Conservation (phyloP, 1,140 invertebrate species). For the Scaptomyza graminum region DNA sequence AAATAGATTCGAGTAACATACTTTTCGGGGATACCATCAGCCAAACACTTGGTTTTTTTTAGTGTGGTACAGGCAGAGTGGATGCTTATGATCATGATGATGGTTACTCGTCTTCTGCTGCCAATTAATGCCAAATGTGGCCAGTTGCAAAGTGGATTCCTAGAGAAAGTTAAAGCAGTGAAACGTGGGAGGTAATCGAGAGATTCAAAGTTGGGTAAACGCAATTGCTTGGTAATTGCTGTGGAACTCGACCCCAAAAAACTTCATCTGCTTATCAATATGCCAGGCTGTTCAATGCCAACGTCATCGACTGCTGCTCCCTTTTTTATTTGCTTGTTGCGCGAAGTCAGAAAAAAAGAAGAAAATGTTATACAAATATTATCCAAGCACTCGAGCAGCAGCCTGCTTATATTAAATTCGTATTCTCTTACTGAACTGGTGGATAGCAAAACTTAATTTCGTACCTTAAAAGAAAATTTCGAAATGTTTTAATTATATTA, state of each 20-base stretch:
- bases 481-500: no score
- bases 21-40: slow-evolving; percentile 32
- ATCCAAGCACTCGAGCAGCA: background rate
- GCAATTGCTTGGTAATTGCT: slow-evolving; percentile 66
- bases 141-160: slow-evolving; percentile 44
- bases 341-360: background rate
- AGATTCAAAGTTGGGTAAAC: slow-evolving; percentile 18
- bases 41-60: slow-evolving; percentile 31
- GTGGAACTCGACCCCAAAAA: slow-evolving; percentile 35
- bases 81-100: slow-evolving; percentile 9
- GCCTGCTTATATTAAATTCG: no score
- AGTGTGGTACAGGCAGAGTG: background rate
- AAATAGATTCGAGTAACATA: slow-evolving; percentile 72
- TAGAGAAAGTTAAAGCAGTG: slow-evolving; percentile 36
- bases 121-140: slow-evolving; percentile 60
- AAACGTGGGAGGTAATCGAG: slow-evolving; percentile 3
- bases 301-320: slow-evolving; percentile 19
- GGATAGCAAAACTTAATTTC: no score
- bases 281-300: slow-evolving; percentile 45
- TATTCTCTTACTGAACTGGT: no score
- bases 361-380: slow-evolving; percentile 22
- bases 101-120: slow-evolving; percentile 26
- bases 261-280: slow-evolving; percentile 65
- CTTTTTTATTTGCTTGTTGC: slow-evolving; percentile 6
- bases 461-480: no score